Evolutionary conservation across 2,797 vertebrate genomes (phyloP).

Genomic region (Lepilemur septentrionalis): DNA sequence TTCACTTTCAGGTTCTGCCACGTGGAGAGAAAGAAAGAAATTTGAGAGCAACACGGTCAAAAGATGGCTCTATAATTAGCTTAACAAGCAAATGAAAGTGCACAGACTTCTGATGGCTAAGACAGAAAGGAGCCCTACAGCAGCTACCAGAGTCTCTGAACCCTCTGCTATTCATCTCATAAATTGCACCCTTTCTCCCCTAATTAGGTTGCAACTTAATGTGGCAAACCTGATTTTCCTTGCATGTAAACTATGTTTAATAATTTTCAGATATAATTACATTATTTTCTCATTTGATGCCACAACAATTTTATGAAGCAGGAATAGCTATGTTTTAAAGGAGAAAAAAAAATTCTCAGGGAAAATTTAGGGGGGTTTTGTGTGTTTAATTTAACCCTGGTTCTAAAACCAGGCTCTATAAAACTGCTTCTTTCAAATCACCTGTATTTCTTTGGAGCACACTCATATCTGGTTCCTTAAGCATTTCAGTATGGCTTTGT

Average conservation of each 20-base stretch:
- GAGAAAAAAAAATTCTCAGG: background rate
- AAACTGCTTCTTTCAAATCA: background rate
- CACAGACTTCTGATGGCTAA: background rate
- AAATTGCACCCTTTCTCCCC: background rate
- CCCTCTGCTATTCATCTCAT: background rate
- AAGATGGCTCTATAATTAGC: slow-evolving; percentile 51
- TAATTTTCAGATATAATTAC: slow-evolving; percentile 48
- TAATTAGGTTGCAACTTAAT: slow-evolving; percentile 30
- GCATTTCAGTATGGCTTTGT: background rate
- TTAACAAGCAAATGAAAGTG: slow-evolving; percentile 63
- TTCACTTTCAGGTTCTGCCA: background rate
- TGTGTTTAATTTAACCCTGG: background rate
- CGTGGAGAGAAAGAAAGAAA: slow-evolving; percentile 36
- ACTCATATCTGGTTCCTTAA: background rate
- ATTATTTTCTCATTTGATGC: slow-evolving; percentile 37
- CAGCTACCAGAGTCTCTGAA: background rate
- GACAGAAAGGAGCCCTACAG: background rate
- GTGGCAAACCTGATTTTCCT: slow-evolving; percentile 14
- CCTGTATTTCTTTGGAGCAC: background rate
- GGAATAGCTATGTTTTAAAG: background rate
- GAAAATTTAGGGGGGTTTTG: background rate
- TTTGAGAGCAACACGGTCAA: slow-evolving; percentile 28
- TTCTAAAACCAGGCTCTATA: slow-evolving; percentile 36
- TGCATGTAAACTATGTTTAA: slow-evolving; percentile 30
- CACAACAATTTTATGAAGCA: slow-evolving; percentile 37